Evolutionary conservation across 1,140 invertebrate species (phyloP).

Genomic region (Drosophila neocordata): DNA sequence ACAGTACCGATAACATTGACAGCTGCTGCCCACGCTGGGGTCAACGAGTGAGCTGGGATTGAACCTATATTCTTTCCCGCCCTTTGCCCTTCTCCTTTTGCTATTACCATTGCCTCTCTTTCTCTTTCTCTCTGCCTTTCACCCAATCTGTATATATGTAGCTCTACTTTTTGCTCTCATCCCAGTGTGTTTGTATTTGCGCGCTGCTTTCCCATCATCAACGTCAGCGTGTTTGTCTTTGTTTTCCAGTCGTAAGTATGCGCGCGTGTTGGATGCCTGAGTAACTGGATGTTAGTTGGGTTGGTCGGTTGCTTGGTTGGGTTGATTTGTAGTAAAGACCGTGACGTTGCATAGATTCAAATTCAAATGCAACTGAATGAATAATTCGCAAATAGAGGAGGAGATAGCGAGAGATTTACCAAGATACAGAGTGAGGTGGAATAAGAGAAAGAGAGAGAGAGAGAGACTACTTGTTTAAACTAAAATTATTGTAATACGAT

Average conservation of each 20-base stretch:
- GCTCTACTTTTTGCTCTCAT: background rate
- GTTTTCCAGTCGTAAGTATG: conserved; percentile 60
- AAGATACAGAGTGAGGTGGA: background rate
- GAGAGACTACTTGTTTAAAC: background rate
- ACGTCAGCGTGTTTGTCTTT: conserved; percentile 76
- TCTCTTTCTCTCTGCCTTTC: background rate
- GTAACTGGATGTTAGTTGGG: conserved; percentile 38
- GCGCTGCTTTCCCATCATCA: conserved; percentile 43
- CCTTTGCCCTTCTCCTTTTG: no score
- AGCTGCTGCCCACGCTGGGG: conserved; percentile 58
- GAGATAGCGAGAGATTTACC: background rate
- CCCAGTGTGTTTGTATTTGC: conserved; percentile 53
- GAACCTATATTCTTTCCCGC: background rate
- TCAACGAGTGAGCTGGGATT: conserved; percentile 45
- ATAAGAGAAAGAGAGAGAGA: conserved; percentile 7
- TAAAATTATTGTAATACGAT: no score
- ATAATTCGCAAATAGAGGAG: conserved; percentile 49
- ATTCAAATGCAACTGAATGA: conserved; percentile 63
- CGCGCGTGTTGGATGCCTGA: conserved; percentile 67
- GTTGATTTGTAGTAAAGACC: conserved; percentile 60
- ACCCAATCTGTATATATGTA: background rate
- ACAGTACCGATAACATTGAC: conserved; percentile 68
- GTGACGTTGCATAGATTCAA: conserved; percentile 60
- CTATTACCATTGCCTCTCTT: no score
- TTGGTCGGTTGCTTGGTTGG: conserved; percentile 17